Base-by-base conservation (phyloP, 2,113 vertebrate species). In the Podilymbus podiceps region DNA sequence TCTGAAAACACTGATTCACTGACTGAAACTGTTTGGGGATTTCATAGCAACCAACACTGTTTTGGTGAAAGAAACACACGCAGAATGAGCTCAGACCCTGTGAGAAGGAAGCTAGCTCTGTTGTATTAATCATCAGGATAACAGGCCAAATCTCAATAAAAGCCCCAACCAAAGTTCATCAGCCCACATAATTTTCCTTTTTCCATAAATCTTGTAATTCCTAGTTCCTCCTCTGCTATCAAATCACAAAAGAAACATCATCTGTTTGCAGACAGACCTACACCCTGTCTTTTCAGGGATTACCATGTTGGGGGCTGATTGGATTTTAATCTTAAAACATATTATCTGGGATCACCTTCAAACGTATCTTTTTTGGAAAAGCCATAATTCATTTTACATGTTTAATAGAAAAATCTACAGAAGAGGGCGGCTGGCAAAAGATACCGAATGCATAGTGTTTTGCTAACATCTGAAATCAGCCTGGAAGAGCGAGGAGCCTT, bases 31-130 rank as follows among this genome's bases (percentile, higher is more conserved):
- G 86, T 52, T 95, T 55, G 91, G 71, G 92, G 89, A 96, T 95
- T 97, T 96, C 96, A 92, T 97, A 97, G 97, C 96, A 97, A 97
- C 95, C 80, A 88, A 8, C 66, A 79, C 6, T 97, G 97, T 97
- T 97, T 94, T 97, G 96, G 92, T 91, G 92, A 94, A 67, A 83
- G 83, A 91, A 93, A 93, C 86, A 95, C 90, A 94, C 6, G 89
- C 86, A 74, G 84, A 82, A 85, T 97, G 96, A 97, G 91, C 89
- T 96, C 96, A 97, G 91, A 21, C 77, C 73, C 64, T 5, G 38
- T 5, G 38, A 62, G 69, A 89, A 86, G 84, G 90, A 95, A 96
- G 89, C 58, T 68, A 59, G 31, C 69, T 91, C 90, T 89, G 87
- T 89, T 93, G 62, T 31, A 92, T 97, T 95, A 89, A 97, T 97